Base-by-base conservation (phyloP, 2,888 invertebrate genomes). In the Antheraea assamensis region DNA sequence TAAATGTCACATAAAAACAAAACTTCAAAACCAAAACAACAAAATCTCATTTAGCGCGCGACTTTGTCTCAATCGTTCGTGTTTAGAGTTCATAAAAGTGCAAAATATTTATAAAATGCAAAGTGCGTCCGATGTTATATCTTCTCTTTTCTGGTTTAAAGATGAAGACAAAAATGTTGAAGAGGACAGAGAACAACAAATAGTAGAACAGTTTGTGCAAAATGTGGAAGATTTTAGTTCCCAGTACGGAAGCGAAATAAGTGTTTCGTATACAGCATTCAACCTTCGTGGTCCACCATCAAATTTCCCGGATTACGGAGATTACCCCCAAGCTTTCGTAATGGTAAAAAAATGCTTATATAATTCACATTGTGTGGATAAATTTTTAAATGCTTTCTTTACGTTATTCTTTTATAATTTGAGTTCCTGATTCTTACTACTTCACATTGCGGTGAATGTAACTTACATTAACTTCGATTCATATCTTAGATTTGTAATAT, bases 261-360 rank as follows among this genome's bases (percentile, higher is more conserved):
- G 98, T 92, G 97, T 98, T 86, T 98, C 98, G 0, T 98, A 98
- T 86, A 97, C 98, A 5, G 98, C 98, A 8, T 96, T 96, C 73
- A 98, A 98, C 92, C 95, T 99, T 74, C 96, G 97, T 72, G 98
- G 98, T 15, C 96, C 97, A 81, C 97, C 97, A 19, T 96, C 96
- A 42, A 97, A 97, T 88, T 98, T 97, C 93, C 98, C 98, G 0
- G 96, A 96, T 77, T 98, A 98, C 89, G 98, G 98, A 27, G 98
- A 99, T 88, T 98, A 97, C 93, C 97, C 98, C 17, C 97, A 98
- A 89, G 97, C 98, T 21, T 98, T 97, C 94, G 97, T 98, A 75
- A 97, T 98, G 96, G 98, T 98, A 94, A 73, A 58, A n/a, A 27
- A 58, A 68, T 73, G 47, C 42, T 66, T n/a, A 71, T 31, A 42